A percentile compares a stretch with the other conserved stretches of the same genome.
These are phyloP conservation scores for Grammomys dolichurus DNA, from an alignment of 2,113 vertebrate species.

Conservation along the genomic window DNA sequence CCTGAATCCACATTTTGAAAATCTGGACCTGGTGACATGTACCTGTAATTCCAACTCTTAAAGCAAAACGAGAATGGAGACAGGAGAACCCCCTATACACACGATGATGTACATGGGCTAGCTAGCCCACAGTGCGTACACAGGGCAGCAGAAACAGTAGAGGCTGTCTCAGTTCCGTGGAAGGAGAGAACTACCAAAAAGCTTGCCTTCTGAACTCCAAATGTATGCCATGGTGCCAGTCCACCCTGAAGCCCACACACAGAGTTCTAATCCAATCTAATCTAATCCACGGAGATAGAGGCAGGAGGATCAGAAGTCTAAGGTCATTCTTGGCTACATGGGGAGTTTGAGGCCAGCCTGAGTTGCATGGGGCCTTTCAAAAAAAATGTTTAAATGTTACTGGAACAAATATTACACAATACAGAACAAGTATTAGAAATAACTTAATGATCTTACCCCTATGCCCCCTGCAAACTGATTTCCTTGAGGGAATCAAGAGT, in stretches of 20 bases:
- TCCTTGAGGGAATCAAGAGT: constrained; percentile 7
- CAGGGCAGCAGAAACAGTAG: not conserved
- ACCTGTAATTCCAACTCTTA: not conserved
- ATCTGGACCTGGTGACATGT: not conserved
- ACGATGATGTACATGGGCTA: not conserved
- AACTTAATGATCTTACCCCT: not conserved
- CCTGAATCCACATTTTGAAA: constrained; percentile 38
- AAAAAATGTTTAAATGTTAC: not conserved
- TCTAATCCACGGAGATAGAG: not conserved
- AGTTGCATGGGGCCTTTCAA: not conserved
- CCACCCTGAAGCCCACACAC: no score
- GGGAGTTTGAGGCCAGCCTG: not conserved
- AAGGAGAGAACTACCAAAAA: not conserved
- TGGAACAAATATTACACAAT: not conserved
- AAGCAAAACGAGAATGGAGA: not conserved
- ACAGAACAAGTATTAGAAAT: not conserved
- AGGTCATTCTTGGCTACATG: not conserved
- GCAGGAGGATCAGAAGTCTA: not conserved
- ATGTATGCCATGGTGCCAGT: not conserved
- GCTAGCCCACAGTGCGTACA: not conserved
- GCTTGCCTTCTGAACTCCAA: not conserved
- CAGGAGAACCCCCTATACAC: not conserved
- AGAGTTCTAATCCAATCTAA: not conserved
- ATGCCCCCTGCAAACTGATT: not conserved
- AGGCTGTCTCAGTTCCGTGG: not conserved